These are phyloP conservation scores for Tillus elongatus DNA, from an alignment of 2,888 invertebrate genomes.

Conservation along the genomic window DNA sequence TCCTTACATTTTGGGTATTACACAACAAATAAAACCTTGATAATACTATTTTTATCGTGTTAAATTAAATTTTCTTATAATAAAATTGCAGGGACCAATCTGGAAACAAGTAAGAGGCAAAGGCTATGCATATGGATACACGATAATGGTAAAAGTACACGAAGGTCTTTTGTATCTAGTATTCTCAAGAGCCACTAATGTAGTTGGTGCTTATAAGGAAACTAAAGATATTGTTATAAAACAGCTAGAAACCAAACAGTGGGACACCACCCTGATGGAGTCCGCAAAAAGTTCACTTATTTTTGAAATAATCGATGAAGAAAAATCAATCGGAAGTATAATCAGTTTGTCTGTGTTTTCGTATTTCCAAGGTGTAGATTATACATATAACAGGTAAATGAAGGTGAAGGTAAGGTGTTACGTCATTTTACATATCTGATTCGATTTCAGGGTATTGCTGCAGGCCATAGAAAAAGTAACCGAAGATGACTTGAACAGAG, in stretches of 20 bases:
- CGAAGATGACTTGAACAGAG: constrained; percentile 51
- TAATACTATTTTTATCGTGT: too few relatives aligned
- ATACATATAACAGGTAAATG: constrained; percentile 56
- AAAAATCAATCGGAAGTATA: constrained; percentile 68
- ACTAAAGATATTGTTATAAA: constrained; percentile 63
- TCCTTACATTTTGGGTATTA: too few relatives aligned
- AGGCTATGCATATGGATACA: constrained; percentile 76
- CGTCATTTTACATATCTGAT: neutral
- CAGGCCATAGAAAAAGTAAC: constrained; percentile 57
- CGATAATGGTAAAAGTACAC: constrained; percentile 52
- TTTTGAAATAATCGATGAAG: constrained; percentile 73
- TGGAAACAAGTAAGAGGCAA: constrained; percentile 81
- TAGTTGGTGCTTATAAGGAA: constrained; percentile 70
- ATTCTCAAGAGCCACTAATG: constrained; percentile 68
- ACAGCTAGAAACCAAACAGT: constrained; percentile 52
- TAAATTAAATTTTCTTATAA: too few relatives aligned
- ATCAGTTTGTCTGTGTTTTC: constrained; percentile 63
- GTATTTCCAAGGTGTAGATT: constrained; percentile 58
- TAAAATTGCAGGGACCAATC: constrained; percentile 68
- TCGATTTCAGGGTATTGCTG: constrained; percentile 55
- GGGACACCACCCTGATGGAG: constrained; percentile 67
- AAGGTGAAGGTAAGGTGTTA: too few relatives aligned
- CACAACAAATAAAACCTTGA: too few relatives aligned
- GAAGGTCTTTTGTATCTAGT: constrained; percentile 65
- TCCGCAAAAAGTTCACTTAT: constrained; percentile 81